Evolutionary conservation across 2,797 vertebrate species (phyloP).

Genomic region (Danio choprae): DNA sequence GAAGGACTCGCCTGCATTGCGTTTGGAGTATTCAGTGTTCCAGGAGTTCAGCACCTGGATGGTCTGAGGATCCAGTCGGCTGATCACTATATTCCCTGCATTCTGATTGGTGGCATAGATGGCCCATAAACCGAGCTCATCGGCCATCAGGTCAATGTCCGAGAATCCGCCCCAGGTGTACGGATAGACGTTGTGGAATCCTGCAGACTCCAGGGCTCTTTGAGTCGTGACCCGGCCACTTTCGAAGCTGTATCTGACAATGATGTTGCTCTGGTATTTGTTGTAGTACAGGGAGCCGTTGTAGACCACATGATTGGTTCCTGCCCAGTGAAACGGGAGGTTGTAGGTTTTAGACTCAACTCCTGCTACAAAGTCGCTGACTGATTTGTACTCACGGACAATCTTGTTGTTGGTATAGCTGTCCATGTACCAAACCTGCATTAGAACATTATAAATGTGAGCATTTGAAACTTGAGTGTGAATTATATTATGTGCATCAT

Average conservation of each 20-base stretch:
- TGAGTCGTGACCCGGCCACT: conserved; percentile 88
- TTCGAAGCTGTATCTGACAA: conserved; percentile 96
- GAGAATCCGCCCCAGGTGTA: conserved; percentile 97
- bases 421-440: conserved; percentile 98
- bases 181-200: conserved; percentile 96
- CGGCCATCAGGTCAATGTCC: conserved; percentile 96
- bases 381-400: conserved; percentile 92
- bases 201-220: conserved; percentile 91
- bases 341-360: conserved; percentile 94
- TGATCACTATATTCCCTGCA: conserved; percentile 95
- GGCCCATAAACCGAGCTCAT: conserved; percentile 94
- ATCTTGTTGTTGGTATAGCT: conserved; percentile 97
- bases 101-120: conserved; percentile 98
- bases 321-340: conserved; percentile 97
- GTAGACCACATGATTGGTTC: conserved; percentile 96
- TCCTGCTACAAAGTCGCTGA: conserved; percentile 90
- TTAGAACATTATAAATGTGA: conserved; percentile 35
- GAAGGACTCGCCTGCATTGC: conserved; percentile 95
- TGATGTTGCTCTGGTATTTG: conserved; percentile 98
- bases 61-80: conserved; percentile 89
- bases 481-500: background rate
- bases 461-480: background rate
- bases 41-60: conserved; percentile 91
- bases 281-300: conserved; percentile 97
- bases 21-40: conserved; percentile 95